These are phyloP conservation scores for Scopus umbretta DNA, from an alignment of 2,113 vertebrate genomes.

Conservation along the genomic window DNA sequence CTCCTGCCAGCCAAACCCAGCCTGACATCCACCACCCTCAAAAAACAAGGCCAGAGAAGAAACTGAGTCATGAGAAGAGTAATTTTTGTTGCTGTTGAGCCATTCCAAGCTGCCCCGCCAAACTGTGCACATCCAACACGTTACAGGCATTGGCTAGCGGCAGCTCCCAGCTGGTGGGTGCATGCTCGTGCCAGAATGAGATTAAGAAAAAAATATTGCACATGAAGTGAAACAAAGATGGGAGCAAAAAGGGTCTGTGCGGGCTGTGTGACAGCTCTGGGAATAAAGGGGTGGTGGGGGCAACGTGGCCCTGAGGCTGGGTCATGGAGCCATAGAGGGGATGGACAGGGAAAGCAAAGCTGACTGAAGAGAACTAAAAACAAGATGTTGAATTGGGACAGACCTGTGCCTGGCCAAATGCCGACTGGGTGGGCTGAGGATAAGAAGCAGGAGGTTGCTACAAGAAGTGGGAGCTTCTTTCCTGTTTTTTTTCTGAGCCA, in stretches of 20 bases:
- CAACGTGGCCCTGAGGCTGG: neutral
- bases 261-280: fast-evolving
- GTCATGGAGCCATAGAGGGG: neutral
- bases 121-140: neutral
- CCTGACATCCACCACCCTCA: neutral
- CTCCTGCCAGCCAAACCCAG: neutral
- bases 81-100: neutral
- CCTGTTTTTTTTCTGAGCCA: neutral
- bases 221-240: neutral
- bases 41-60: neutral
- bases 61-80: neutral
- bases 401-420: neutral
- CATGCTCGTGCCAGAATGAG: neutral
- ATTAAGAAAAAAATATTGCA: neutral
- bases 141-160: neutral
- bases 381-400: neutral
- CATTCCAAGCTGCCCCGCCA: neutral
- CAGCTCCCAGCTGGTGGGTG: too few relatives aligned
- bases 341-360: neutral
- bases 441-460: neutral
- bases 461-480: neutral
- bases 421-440: neutral
- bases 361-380: neutral
- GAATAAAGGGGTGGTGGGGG: neutral
- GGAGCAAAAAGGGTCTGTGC: neutral